These are phyloP conservation scores for Andrena haemorrhoa DNA, from an alignment of 2,888 invertebrate genomes.

Conservation along the genomic window DNA sequence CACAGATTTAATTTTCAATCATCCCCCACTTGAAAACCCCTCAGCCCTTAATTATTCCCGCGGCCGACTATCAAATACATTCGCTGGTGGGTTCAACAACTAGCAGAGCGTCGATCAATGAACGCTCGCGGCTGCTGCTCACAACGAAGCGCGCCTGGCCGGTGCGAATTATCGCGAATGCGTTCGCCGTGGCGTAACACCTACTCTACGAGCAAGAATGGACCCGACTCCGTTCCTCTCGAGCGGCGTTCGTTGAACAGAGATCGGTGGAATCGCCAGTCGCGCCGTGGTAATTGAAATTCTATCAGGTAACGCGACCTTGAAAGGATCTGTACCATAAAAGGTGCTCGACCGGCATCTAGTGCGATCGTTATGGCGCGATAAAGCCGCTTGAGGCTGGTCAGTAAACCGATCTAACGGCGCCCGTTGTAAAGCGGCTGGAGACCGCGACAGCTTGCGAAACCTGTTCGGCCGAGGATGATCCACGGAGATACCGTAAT, in stretches of 20 bases:
- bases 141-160: background rate
- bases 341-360: conserved; percentile 22
- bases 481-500: conserved; percentile 14
- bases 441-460: conserved; percentile 17
- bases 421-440: conserved; percentile 26
- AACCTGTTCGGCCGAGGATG: conserved; percentile 45
- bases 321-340: conserved; percentile 46
- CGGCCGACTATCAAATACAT: too few species aligned
- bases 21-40: too few species aligned
- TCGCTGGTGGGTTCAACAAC: too few species aligned
- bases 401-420: conserved; percentile 65
- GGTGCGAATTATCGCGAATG: background rate
- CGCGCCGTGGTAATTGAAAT: conserved; percentile 35
- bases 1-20: too few species aligned
- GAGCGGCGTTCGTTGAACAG: background rate
- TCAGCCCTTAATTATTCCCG: too few species aligned
- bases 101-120: background rate
- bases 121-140: background rate
- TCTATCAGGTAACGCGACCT: conserved; percentile 37
- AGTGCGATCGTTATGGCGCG: conserved; percentile 39
- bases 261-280: conserved; percentile 17
- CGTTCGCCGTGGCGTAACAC: conserved; percentile 4
- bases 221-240: background rate
- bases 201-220: background rate
- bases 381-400: conserved; percentile 45